Evolutionary conservation across 2,113 vertebrate species (phyloP).

Genomic region (Numenius arquata): DNA sequence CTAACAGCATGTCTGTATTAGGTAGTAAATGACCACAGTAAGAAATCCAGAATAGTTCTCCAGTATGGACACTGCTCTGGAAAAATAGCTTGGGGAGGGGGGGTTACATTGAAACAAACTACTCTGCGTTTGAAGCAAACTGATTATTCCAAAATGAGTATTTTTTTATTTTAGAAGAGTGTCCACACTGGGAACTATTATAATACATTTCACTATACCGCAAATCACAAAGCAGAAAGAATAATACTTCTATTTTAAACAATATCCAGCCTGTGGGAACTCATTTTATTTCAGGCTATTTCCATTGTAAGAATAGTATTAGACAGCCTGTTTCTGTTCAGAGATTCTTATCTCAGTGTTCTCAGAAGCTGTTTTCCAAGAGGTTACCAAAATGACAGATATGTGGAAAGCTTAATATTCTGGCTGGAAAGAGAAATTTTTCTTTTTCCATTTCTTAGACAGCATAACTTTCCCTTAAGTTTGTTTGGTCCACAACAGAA

Average conservation of each 20-base stretch:
- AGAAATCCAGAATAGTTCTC: background rate
- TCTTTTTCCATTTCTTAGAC: background rate
- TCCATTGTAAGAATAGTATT: background rate
- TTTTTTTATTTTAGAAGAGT: background rate
- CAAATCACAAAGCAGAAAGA: background rate
- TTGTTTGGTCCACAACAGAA: background rate
- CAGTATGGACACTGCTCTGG: background rate
- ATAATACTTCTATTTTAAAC: background rate
- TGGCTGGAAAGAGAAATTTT: background rate
- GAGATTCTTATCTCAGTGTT: background rate
- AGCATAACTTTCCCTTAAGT: background rate
- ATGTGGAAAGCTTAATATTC: background rate
- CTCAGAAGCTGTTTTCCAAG: conserved; percentile 5
- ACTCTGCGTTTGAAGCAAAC: background rate
- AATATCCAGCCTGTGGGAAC: background rate
- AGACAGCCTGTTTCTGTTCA: background rate
- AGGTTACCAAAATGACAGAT: background rate
- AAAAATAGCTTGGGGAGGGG: background rate
- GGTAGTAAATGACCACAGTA: background rate
- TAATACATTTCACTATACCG: background rate
- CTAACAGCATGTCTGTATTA: background rate
- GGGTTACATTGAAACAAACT: background rate
- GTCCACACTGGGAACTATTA: background rate
- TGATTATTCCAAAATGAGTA: background rate
- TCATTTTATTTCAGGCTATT: background rate